Percentiles rank a stretch among this genome's conserved stretches.
These are phyloP conservation scores for Ptychobarbus kaznakovi DNA, from an alignment of 2,797 vertebrate species.

Conservation along the genomic window DNA sequence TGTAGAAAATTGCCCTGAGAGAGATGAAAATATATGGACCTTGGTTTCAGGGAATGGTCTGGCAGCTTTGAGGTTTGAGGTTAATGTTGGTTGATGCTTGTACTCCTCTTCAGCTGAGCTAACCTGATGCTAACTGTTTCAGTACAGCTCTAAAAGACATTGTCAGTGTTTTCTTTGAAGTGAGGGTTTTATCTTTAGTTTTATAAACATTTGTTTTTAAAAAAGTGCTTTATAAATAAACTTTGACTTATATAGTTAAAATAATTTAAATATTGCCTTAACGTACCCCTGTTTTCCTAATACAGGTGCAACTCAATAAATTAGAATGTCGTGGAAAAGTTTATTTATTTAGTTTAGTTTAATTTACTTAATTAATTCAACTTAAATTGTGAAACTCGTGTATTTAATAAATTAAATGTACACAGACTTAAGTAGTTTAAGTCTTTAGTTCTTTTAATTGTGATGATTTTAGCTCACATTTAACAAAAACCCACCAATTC, in stretches of 20 bases:
- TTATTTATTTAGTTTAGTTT: too few species aligned
- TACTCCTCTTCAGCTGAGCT: constrained; percentile 19
- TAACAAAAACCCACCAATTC: too few species aligned
- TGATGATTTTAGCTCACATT: too few species aligned
- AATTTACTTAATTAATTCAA: too few species aligned
- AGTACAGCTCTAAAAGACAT: neutral
- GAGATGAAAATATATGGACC: constrained; percentile 43
- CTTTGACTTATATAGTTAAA: neutral
- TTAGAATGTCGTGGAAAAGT: too few species aligned
- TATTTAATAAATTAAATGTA: too few species aligned
- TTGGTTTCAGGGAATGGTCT: constrained; percentile 33
- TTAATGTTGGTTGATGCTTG: constrained; percentile 8
- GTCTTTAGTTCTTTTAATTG: too few species aligned
- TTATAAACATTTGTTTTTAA: too few species aligned
- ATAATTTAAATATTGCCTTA: neutral
- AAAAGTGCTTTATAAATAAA: too few species aligned
- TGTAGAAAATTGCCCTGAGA: constrained; percentile 57
- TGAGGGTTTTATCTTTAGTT: neutral
- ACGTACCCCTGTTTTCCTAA: neutral
- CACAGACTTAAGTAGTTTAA: too few species aligned
- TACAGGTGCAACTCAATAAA: too few species aligned
- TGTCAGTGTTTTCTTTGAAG: neutral
- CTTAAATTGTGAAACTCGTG: too few species aligned
- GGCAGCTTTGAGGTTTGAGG: constrained; percentile 39
- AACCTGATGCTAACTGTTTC: neutral